These are phyloP conservation scores for Tribolium castaneum DNA, from an alignment of 1,140 invertebrate species.

Conservation along the genomic window DNA sequence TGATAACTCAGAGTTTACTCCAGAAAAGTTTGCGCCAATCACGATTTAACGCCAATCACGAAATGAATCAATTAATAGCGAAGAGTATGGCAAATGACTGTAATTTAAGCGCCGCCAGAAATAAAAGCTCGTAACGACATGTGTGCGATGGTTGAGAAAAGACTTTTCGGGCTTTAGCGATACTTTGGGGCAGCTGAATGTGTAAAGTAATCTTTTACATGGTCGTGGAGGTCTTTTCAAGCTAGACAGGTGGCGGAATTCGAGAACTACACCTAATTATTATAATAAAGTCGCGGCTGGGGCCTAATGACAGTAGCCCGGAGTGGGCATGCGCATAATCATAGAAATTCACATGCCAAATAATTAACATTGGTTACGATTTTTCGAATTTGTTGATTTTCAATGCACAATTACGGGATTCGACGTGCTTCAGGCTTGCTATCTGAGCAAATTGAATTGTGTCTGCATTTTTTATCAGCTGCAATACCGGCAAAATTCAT, in stretches of 20 bases:
- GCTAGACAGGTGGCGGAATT: constrained; percentile 39
- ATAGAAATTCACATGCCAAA: neutral
- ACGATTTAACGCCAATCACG: no score
- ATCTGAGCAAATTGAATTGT: no score
- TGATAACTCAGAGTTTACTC: no score
- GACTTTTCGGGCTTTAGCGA: neutral
- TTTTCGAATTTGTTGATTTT: no score
- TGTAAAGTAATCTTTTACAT: constrained; percentile 39
- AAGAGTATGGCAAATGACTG: neutral
- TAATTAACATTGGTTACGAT: no score
- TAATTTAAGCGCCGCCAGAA: constrained; percentile 19
- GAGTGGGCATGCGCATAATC: constrained; percentile 23
- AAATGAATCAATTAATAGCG: neutral
- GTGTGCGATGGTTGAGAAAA: neutral
- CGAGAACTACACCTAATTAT: constrained; percentile 37
- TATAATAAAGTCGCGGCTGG: constrained; percentile 37
- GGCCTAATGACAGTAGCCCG: constrained; percentile 12
- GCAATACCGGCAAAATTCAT: no score
- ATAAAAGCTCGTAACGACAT: neutral
- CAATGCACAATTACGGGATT: no score
- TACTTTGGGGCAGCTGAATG: constrained; percentile 37
- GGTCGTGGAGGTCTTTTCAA: constrained; percentile 2
- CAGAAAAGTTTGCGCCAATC: no score
- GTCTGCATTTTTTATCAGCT: no score
- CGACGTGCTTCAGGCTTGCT: no score